Percentiles rank a stretch among this genome's conserved stretches.
Conservation (phyloP, 2,797 vertebrate species). For the Sebastes cheni region DNA sequence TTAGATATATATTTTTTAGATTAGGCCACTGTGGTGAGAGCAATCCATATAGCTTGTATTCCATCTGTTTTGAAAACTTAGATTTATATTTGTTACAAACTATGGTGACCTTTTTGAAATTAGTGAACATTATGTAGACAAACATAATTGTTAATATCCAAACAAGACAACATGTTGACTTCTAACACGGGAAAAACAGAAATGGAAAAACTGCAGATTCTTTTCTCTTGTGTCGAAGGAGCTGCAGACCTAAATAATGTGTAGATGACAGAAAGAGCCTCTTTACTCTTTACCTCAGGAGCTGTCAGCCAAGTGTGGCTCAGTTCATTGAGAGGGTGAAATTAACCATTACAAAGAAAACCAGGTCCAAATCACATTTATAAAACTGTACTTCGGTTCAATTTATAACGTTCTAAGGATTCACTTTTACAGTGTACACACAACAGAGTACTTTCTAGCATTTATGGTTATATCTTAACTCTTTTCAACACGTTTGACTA, state of each 20-base stretch:
- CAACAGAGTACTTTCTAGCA: not conserved
- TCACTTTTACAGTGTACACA: not conserved
- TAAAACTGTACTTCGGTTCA: not conserved
- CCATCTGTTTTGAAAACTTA: conserved; percentile 73
- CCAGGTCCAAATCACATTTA: not conserved
- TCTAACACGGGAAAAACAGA: not conserved
- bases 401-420: not conserved
- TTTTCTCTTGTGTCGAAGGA: conserved; percentile 26
- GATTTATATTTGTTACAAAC: conserved; percentile 74
- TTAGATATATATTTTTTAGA: conserved; percentile 59
- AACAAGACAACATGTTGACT: conserved; percentile 11
- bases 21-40: conserved; percentile 90
- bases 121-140: conserved; percentile 44
- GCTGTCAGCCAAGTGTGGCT: not conserved
- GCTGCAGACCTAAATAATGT: conserved; percentile 12
- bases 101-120: conserved; percentile 56
- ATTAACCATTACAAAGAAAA: not conserved
- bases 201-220: conserved; percentile 71
- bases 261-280: not conserved
- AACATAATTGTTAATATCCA: conserved; percentile 1
- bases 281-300: not conserved
- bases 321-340: not conserved
- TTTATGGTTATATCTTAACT: not conserved
- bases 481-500: not conserved
- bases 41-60: conserved; percentile 79